These are phyloP conservation scores for Gallirallus australis DNA, from an alignment of 2,797 vertebrate species.

Conservation along the genomic window DNA sequence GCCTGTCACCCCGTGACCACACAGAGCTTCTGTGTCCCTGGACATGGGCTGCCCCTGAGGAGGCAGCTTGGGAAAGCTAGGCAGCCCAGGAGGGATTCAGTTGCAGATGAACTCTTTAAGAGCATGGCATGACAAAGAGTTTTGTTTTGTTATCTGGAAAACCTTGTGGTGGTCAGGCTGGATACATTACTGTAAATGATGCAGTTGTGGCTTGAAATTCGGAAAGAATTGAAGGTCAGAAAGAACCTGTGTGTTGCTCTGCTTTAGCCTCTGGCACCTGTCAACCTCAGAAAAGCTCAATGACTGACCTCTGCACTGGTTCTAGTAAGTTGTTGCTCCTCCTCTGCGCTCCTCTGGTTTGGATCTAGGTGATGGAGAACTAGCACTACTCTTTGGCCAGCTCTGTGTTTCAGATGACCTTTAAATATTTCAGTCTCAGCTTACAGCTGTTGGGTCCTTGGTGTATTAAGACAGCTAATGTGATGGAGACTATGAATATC, in stretches of 20 bases:
- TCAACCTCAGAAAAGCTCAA: background rate
- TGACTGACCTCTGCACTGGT: background rate
- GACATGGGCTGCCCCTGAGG: background rate
- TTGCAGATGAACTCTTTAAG: background rate
- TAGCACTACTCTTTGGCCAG: background rate
- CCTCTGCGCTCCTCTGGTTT: background rate
- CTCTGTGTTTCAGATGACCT: background rate
- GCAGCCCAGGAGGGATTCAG: background rate
- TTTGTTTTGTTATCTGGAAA: background rate
- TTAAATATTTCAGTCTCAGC: conserved; percentile 13
- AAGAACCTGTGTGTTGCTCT: background rate
- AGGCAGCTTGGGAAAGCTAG: background rate
- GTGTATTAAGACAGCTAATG: background rate
- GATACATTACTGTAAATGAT: background rate
- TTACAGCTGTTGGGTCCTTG: background rate
- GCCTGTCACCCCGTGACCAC: background rate
- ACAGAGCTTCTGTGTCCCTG: background rate
- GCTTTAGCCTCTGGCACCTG: background rate
- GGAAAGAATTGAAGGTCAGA: too few species aligned
- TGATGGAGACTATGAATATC: background rate
- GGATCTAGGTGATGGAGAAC: background rate
- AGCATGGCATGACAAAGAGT: background rate
- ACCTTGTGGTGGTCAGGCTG: background rate
- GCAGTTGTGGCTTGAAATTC: background rate
- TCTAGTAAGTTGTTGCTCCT: background rate